Evolutionary conservation across 2,888 invertebrate species (phyloP), one percentile per base, ranked within the genome.

Genomic region (Melinaea menophilus): DNA sequence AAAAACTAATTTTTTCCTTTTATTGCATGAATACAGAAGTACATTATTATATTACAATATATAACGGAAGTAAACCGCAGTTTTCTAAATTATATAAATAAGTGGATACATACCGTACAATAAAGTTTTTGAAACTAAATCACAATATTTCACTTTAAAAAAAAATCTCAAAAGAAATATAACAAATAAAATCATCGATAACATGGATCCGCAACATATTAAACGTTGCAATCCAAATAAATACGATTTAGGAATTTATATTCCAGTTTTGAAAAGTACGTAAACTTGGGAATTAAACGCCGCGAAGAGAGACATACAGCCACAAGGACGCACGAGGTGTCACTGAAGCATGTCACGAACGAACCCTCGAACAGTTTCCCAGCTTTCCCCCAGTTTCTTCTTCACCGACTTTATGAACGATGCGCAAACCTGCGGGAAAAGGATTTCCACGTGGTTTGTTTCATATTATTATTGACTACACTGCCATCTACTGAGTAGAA

Each of bases 391-490:
- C 75, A 77, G 77, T 79, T 82, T 79, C 81, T 80, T 81, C 79
- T 77, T 81, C 78, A 80, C 76, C 73, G 68, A 77, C 79, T 75
- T 73, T 75, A 74, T 75, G 75, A 75, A 74, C 76, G 75, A 77
- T 83, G 85, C 85, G 84, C 85, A 85, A 86, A 84, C 83, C 85
- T 84, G 79, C 79, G 75, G 79, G 79, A 77, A 85, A 82, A 80
- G 72, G 74, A 72, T 83, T 84, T 81, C 77, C 83, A 84, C 80
- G 81, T 83, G 81, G 73, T 74, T 79, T 69, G 68, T 66, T 70
- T 71, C 68, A 72, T 72, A 72, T 73, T 63, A 67, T 71, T 69
- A 33, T 57, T 47, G 22, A 4, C 9, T 61, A 63, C 45, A 78
- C 65, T 56, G 82, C 66, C 82, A 79, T 81, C 87, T 86, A 1